Percentiles rank a stretch among this genome's conserved stretches.
Evolutionary conservation across 2,888 invertebrate species (phyloP).

Genomic region (Drosophila meridionalis): DNA sequence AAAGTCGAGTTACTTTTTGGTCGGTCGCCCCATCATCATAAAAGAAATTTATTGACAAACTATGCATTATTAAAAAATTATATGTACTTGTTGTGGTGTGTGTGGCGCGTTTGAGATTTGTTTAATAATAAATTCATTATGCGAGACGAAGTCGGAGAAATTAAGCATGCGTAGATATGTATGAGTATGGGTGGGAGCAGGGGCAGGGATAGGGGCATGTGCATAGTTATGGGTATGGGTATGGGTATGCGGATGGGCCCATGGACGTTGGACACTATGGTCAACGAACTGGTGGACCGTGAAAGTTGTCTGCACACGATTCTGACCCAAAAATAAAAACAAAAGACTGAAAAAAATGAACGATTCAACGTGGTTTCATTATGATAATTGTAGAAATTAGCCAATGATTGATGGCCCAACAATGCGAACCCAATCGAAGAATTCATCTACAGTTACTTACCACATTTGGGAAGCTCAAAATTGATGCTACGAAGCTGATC

Average conservation of each 20-base stretch:
- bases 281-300: constrained; percentile 80
- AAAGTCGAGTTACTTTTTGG: constrained; percentile 13
- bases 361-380: constrained; percentile 47
- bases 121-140: constrained; percentile 78
- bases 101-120: constrained; percentile 73
- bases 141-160: constrained; percentile 69
- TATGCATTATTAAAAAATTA: constrained; percentile 82
- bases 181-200: constrained; percentile 14
- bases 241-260: constrained; percentile 29
- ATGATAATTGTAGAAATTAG: constrained; percentile 67
- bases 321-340: constrained; percentile 64
- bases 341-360: constrained; percentile 16
- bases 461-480: background rate
- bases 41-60: constrained; percentile 82
- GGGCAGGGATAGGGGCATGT: background rate
- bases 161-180: constrained; percentile 74
- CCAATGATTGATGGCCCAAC: constrained; percentile 30
- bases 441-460: constrained; percentile 16
- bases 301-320: constrained; percentile 74
- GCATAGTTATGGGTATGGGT: constrained; percentile 24
- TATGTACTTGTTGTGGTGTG: constrained; percentile 75
- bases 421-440: background rate
- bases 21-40: constrained; percentile 41
- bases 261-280: constrained; percentile 49
- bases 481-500: constrained; percentile 3